These are phyloP conservation scores for Germaria angustata DNA, from an alignment of 2,888 invertebrate genomes.

Conservation along the genomic window DNA sequence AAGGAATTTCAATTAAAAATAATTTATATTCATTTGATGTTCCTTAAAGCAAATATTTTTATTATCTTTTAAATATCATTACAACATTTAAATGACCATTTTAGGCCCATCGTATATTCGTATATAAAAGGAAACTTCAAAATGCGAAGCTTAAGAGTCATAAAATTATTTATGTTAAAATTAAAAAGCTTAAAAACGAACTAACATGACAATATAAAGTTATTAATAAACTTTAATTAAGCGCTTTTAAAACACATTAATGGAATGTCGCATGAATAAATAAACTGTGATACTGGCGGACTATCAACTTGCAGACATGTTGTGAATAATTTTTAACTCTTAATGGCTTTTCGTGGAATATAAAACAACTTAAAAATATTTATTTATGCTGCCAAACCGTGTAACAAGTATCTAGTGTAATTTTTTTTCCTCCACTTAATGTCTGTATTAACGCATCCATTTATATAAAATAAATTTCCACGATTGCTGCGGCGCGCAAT, in stretches of 20 bases:
- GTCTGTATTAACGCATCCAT: not conserved
- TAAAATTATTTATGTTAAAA: conserved; percentile 5
- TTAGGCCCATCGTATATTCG: not conserved
- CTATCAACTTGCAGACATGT: not conserved
- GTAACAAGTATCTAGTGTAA: not conserved
- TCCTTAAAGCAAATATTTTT: not conserved
- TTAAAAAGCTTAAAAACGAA: conserved; percentile 10
- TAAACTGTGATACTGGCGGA: conserved; percentile 8
- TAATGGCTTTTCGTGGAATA: not conserved
- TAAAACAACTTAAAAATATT: not conserved
- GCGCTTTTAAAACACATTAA: conserved; percentile 59
- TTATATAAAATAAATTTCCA: conserved; percentile 3
- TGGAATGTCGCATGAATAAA: conserved; percentile 47
- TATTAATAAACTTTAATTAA: conserved; percentile 65
- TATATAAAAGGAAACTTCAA: not conserved
- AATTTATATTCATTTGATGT: conserved; percentile 19
- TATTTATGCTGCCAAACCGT: not conserved
- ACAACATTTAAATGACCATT: not conserved
- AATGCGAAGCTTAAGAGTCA: not conserved
- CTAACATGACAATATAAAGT: conserved; percentile 62
- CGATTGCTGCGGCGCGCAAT: conserved; percentile 1
- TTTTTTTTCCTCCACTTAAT: not conserved
- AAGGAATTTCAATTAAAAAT: not conserved
- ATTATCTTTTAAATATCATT: not conserved
- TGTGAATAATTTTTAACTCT: not conserved